phyloP scores from a whole-genome alignment of 2,113 vertebrate species.

The Cololabis saira region DNA sequence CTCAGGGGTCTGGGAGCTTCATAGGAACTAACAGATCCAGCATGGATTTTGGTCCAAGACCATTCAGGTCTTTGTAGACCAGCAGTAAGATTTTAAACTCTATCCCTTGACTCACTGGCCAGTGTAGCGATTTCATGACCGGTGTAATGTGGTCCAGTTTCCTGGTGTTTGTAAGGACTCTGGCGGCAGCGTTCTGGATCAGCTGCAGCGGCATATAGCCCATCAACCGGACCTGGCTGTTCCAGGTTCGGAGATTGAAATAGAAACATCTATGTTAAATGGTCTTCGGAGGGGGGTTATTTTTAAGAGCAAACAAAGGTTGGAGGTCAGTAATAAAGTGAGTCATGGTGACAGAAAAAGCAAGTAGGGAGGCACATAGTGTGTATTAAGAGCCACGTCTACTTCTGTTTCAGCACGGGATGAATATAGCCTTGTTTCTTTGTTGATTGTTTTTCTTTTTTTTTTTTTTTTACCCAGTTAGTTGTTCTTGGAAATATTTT shows the following conservation, averaged over 20 bases:
- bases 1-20: no score
- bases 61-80: no score
- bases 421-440: neutral
- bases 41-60: no score
- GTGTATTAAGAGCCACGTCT: neutral
- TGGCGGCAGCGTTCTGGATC: no score
- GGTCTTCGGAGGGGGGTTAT: slow-evolving; percentile 58
- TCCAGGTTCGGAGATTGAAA: slow-evolving; percentile 56
- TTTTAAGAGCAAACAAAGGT: slow-evolving; percentile 76
- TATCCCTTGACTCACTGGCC: no score
- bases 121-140: no score
- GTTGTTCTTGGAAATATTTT: neutral
- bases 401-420: neutral
- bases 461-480: neutral
- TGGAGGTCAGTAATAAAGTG: slow-evolving; percentile 63
- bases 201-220: no score
- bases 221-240: neutral
- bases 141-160: no score
- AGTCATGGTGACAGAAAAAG: slow-evolving; percentile 43
- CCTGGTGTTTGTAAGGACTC: no score
- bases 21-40: no score
- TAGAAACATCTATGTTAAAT: slow-evolving; percentile 60
- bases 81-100: no score
- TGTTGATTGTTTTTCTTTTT: no score
- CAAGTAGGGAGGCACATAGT: neutral